Percentiles rank a stretch among this genome's conserved stretches.
phyloP scores from a whole-genome alignment of 2,888 invertebrate species.

The Atethmia centrago region DNA sequence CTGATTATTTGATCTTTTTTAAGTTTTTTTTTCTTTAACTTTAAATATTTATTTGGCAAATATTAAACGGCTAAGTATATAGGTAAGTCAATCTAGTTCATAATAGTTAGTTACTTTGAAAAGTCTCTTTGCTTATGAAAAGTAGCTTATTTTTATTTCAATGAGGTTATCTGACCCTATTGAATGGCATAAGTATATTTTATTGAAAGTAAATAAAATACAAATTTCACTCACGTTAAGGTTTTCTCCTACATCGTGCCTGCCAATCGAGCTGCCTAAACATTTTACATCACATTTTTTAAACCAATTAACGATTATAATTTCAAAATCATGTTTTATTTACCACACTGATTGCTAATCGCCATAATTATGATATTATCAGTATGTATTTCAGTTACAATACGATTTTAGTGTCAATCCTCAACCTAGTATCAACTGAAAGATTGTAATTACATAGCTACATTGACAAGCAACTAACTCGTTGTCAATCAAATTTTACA shows the following conservation, averaged over 20 bases:
- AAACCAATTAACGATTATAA: neutral
- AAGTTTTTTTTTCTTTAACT: neutral
- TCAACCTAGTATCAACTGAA: conserved; percentile 6
- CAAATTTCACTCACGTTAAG: neutral
- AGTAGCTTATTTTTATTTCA: neutral
- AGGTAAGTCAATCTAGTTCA: too few species aligned
- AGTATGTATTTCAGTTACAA: neutral
- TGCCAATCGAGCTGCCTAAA: conserved; percentile 4
- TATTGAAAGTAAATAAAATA: neutral
- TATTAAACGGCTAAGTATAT: too few species aligned
- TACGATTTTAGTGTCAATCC: conserved; percentile 1
- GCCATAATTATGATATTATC: conserved; percentile 32
- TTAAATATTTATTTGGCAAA: too few species aligned
- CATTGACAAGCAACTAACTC: neutral
- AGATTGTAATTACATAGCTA: conserved; percentile 28
- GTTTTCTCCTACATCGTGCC: conserved; percentile 2
- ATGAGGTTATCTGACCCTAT: neutral
- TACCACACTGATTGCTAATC: conserved; percentile 16
- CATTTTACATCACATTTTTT: neutral
- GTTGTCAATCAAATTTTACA: conserved; percentile 38
- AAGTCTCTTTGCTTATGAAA: neutral
- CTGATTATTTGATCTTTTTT: too few species aligned
- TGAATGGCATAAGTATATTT: neutral
- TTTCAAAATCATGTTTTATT: neutral
- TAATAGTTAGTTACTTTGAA: neutral